These are phyloP conservation scores for Brachynemurus nebulosus DNA, from an alignment of 2,888 invertebrate genomes.

Conservation along the genomic window DNA sequence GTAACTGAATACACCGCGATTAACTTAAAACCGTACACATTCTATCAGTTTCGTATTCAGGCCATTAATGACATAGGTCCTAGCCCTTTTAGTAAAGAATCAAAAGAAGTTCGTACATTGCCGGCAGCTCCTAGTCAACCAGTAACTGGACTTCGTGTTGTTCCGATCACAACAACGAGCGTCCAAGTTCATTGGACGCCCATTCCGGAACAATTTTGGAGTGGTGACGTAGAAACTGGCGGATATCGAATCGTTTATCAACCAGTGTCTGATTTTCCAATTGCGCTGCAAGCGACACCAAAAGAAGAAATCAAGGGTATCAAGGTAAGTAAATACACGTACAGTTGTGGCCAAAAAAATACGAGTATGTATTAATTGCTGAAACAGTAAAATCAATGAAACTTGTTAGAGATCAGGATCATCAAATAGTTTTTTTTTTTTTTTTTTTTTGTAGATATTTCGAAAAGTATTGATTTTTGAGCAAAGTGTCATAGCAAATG, in stretches of 20 bases:
- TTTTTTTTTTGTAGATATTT: too few relatives aligned
- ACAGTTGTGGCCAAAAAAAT: too few relatives aligned
- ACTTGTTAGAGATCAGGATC: too few relatives aligned
- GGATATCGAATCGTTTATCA: conserved; percentile 85
- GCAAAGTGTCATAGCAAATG: too few relatives aligned
- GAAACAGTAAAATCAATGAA: too few relatives aligned
- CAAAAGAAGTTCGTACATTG: conserved; percentile 72
- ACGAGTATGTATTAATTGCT: too few relatives aligned
- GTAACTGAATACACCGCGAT: conserved; percentile 77
- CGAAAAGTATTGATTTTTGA: too few relatives aligned
- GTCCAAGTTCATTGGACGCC: conserved; percentile 86
- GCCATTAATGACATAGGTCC: conserved; percentile 94
- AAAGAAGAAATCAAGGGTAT: conserved; percentile 74
- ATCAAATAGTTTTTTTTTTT: too few relatives aligned
- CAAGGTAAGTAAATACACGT: conserved; percentile 41
- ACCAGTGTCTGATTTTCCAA: conserved; percentile 77
- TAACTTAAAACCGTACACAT: conserved; percentile 72
- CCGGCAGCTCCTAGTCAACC: conserved; percentile 82
- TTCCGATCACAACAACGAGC: conserved; percentile 88
- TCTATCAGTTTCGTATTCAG: conserved; percentile 84
- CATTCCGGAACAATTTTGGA: conserved; percentile 66
- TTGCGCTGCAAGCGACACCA: conserved; percentile 67
- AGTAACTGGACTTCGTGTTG: conserved; percentile 69
- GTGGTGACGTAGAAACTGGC: conserved; percentile 74
- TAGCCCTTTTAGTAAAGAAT: conserved; percentile 81